Base-by-base conservation (phyloP, 1,140 invertebrate species). In the Octopus sinensis region DNA sequence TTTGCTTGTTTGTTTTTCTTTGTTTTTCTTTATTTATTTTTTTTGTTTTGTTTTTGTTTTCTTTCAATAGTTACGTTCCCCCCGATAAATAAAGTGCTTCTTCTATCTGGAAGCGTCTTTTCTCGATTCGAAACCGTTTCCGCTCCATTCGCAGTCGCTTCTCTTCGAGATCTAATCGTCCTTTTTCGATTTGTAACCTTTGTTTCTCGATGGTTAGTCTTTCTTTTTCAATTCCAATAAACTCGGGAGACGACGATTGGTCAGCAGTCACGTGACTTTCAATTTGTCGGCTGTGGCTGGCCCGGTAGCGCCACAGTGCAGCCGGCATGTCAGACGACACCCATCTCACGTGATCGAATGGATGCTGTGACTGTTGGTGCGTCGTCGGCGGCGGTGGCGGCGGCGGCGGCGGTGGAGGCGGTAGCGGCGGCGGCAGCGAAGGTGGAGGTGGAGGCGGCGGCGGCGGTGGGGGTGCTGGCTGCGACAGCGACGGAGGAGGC, bases 291-390 rank as follows among this genome's bases (percentile, higher is more conserved):
- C 68, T 23, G 13, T 71, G 17, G 68, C 68, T 71, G 68, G 68
- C 12, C 13, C 68, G 68, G 30, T n/a, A 71, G 13, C 68, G 68
- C 68, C 68, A 71, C 13, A 71, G 13, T 13, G 13, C 68, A 23
- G 68, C 68, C 68, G 68, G 68, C 68, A 71, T 71, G 13, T 71
- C 68, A 23, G 68, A 71, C 68, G 68, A 71, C 30, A 23, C 68
- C 68, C 68, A 71, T 13, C 68, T 13, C 68, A 71, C 68, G 30
- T 71, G 68, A 13, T 71, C 68, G 68, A 71, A 5, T 0, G 68
- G 17, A 23, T 23, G 23, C 23, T 23, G 23, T 23, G 23, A 23
- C 23, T 23, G 23, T 23, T 23, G 23, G 23, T 23, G 23, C 23
- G 23, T 23, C 23, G 23, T 23, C 23, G 23, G 23, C 23, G 23